These are phyloP conservation scores for Luehdorfia chinensis DNA, from an alignment of 1,140 invertebrate species.

Conservation along the genomic window DNA sequence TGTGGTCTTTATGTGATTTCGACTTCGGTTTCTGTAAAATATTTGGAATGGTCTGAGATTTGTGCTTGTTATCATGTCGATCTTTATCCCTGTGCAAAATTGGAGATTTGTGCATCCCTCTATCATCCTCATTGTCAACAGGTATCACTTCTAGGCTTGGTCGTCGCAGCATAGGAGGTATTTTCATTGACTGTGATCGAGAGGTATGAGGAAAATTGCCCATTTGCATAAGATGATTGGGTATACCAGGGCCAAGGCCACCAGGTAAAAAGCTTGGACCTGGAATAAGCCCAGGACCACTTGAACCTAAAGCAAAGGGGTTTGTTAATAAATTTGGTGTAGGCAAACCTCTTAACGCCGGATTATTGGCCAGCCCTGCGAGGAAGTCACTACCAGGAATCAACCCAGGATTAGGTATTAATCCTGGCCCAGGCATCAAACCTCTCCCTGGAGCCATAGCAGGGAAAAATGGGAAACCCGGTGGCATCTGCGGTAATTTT, in stretches of 20 bases:
- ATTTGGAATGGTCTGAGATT: conserved; percentile 72
- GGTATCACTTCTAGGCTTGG: conserved; percentile 76
- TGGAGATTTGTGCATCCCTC: conserved; percentile 59
- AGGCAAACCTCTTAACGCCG: conserved; percentile 56
- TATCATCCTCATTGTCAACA: conserved; percentile 67
- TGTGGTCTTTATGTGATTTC: conserved; percentile 68
- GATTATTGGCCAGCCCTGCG: conserved; percentile 62
- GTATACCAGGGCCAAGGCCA: conserved; percentile 54
- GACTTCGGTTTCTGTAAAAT: conserved; percentile 71
- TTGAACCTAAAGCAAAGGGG: conserved; percentile 70
- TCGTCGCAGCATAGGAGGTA: conserved; percentile 67
- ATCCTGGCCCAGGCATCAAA: conserved; percentile 79
- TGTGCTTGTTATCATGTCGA: conserved; percentile 64
- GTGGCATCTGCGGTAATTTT: conserved; percentile 73
- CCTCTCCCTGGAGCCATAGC: conserved; percentile 72
- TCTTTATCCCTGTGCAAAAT: conserved; percentile 61
- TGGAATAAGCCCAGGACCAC: conserved; percentile 61
- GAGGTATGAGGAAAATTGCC: conserved; percentile 77
- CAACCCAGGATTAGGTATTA: conserved; percentile 81
- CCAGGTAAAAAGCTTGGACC: conserved; percentile 76
- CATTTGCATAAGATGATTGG: conserved; percentile 61
- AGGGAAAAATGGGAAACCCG: conserved; percentile 76
- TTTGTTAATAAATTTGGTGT: conserved; percentile 61
- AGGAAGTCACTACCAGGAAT: conserved; percentile 67
- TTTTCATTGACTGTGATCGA: conserved; percentile 69